Base-by-base conservation (phyloP, 1,140 invertebrate species). In the Leptinotarsa texana region DNA sequence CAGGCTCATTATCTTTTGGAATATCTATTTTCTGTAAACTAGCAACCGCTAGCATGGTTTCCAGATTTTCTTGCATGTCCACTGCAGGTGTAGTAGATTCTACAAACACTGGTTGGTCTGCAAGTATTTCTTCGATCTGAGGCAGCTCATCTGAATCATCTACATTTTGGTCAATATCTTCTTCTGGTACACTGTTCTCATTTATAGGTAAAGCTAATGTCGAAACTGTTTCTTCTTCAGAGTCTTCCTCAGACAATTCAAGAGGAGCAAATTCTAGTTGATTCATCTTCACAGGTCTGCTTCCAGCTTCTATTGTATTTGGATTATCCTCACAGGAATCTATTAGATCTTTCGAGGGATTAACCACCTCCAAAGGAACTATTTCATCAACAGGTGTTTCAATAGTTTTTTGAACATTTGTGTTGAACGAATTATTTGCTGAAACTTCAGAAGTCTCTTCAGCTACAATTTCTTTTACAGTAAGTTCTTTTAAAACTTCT, bases 1-100 rank as follows among this genome's bases (percentile, higher is more conserved):
- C 72, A 22, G 48, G 63, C 24, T 75, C 69, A n/a, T 57, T 21
- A 4, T 69, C 62, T 51, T 74, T 47, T 61, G 74, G 72, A 18
- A 65, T 76, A 66, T 69, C 75, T 15, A 63, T 73, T 65, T 74
- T 72, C 68, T 79, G 78, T 62, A 80, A 74, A 42, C 72, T 76
- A 3, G 74, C 74, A 18, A 80, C 78, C 24, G 79, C 76, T 42
- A 80, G 69, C 42, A 79, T 76, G 8, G 79, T 80, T 70, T 80
- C 79, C 47, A 80, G 75, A 73, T 79, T 80, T 18, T 73, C 71
- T 65, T 61, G 71, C 24, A 33, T 65, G 24, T 73, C 71, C 8
- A 66, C 48, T 22, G 49, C 17, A 13, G 15, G 42, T 33, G 69
- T 22, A 13, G 18, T 22, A 24, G 18, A 17, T 49, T 51, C 47